phyloP scores from a whole-genome alignment of 2,113 vertebrate species.

The Pogona vitticeps region DNA sequence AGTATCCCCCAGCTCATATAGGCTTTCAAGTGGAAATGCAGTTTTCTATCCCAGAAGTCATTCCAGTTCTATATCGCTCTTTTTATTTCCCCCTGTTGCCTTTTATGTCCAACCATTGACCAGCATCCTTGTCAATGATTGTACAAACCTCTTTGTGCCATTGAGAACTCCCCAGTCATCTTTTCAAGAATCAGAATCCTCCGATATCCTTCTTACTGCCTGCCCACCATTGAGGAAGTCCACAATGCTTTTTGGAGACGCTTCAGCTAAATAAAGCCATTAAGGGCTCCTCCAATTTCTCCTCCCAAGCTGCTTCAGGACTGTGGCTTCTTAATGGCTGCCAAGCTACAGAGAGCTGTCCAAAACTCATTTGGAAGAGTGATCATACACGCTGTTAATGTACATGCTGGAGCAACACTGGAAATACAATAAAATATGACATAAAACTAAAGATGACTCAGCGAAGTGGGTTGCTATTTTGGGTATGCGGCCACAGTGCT shows the following conservation, averaged over 20 bases:
- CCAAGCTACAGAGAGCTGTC: not conserved
- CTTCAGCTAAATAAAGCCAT: slow-evolving; percentile 1
- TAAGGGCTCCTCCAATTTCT: not conserved
- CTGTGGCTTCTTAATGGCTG: not conserved
- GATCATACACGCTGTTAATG: not conserved
- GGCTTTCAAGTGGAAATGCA: too few relatives aligned
- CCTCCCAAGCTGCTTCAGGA: not conserved
- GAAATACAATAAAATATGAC: not conserved
- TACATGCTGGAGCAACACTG: not conserved
- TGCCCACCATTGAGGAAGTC: slow-evolving; percentile 22
- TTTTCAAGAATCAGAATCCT: slow-evolving; percentile 6
- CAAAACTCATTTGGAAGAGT: slow-evolving; percentile 12
- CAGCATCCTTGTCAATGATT: not conserved
- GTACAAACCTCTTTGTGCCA: not conserved
- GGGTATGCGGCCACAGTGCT: not conserved
- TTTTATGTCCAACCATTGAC: too few relatives aligned
- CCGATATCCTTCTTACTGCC: not conserved
- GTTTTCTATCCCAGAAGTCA: not conserved
- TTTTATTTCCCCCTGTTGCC: too few relatives aligned
- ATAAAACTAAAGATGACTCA: not conserved
- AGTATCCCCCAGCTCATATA: too few relatives aligned
- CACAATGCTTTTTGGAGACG: not conserved
- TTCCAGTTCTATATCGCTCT: not conserved
- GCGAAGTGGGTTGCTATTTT: slow-evolving; percentile 10
- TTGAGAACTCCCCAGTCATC: not conserved